Evolutionary conservation across 2,888 invertebrate genomes (phyloP), one percentile per base, ranked within the genome.

Genomic region (Lamproptera curius): DNA sequence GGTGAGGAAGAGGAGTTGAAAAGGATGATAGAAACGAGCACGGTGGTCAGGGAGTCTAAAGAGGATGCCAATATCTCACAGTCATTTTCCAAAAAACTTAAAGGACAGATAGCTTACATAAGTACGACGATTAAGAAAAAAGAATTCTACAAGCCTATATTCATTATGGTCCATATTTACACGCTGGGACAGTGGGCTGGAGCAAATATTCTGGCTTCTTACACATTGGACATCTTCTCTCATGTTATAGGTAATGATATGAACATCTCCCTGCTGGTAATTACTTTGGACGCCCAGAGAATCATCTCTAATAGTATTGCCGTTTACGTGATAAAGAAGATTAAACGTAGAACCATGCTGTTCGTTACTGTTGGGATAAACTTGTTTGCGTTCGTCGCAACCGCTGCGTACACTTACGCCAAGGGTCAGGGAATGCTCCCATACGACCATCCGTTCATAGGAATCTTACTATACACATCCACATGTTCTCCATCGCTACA

Each of bases 401-500:
- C 64, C 13, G 74, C 78, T 1, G 66, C 58, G 0, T 83, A 81
- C 53, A 63, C 66, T 0, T 76, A 71, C 16, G 61, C 63, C 0
- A 78, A 73, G 47, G 51, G 56, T 0, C 54, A 60, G 2, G 56
- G 57, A 0, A 54, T 59, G 44, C 51, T 79, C 8, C 53, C 69
- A 0, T 61, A 64, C 16, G 70, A 71, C 1, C 70, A 75, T 46
- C 71, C 70, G 1, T 51, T 57, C 5, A 57, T 81, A 41, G 82
- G 80, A 1, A 59, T 72, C 1, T 17, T 60, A 1, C 52, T 83
- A 15, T 76, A 4, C 80, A 80, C 28, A 56, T 74, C 0, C 74
- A 91, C 51, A 90, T 90, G 59, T 76, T 86, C 14, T 87, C 89
- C 1, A 79, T 90, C 23, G 84, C 89, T 0, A 78, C 89, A 1